These are phyloP conservation scores for Neogale vison DNA, from an alignment of 2,113 vertebrate species.

Conservation along the genomic window DNA sequence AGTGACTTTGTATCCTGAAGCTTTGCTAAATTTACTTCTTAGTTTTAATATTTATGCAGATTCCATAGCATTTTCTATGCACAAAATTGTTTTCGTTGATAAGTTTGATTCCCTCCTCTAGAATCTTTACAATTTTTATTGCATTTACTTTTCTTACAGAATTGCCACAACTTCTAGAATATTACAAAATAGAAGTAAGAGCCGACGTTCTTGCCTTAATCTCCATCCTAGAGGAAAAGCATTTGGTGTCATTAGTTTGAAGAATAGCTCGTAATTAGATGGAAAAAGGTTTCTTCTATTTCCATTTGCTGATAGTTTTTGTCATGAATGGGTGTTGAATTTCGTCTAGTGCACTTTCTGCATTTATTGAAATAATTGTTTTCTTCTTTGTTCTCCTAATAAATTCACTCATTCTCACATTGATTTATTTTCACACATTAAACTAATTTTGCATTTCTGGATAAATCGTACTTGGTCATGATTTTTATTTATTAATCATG, in stretches of 20 bases:
- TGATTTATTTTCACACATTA: background rate
- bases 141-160: background rate
- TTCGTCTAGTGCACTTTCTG: background rate
- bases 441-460: background rate
- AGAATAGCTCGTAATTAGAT: background rate
- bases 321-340: background rate
- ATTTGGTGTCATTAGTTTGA: background rate
- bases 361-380: background rate
- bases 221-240: background rate
- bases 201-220: background rate
- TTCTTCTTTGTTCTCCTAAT: constrained; percentile 1
- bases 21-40: background rate
- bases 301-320: background rate
- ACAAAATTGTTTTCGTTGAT: background rate
- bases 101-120: background rate
- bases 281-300: background rate
- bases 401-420: background rate
- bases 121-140: background rate
- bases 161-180: background rate
- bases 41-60: background rate
- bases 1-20: background rate
- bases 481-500: background rate
- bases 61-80: background rate
- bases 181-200: background rate
- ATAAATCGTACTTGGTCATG: background rate